A percentile compares a stretch with the other conserved stretches of the same genome.
Conservation (phyloP, 2,797 vertebrate genomes). For the Ciconia nigra region DNA sequence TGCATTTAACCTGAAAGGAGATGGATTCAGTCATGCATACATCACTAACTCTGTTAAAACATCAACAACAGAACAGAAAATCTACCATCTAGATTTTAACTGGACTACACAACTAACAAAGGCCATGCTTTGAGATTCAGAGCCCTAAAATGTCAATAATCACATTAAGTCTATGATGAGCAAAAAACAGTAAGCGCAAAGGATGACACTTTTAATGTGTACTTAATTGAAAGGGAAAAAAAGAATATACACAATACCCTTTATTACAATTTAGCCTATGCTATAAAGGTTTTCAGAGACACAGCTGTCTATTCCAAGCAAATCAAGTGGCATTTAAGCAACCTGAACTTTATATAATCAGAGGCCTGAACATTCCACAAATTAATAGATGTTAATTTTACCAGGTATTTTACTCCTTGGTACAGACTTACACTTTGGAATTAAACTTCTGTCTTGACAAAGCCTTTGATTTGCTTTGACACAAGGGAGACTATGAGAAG, state of each 20-base stretch:
- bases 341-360: background rate
- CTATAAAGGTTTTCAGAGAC: background rate
- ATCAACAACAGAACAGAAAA: conserved; percentile 14
- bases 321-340: background rate
- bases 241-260: background rate
- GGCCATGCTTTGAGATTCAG: background rate
- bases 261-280: background rate
- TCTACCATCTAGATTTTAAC: background rate
- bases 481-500: background rate
- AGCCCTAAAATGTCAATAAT: background rate
- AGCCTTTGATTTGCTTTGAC: background rate
- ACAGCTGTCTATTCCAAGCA: background rate
- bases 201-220: background rate
- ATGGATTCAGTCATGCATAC: background rate
- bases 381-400: background rate
- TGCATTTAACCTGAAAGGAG: conserved; percentile 27
- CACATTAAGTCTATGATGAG: background rate
- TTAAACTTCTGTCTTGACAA: background rate
- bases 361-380: background rate
- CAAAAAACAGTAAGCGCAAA: background rate
- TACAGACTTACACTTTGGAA: background rate
- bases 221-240: background rate
- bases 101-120: background rate
- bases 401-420: background rate
- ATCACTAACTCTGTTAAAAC: conserved; percentile 28